Percentiles rank a stretch among this genome's conserved stretches.
Evolutionary conservation across 2,888 invertebrate species (phyloP).

Genomic region (Drosophila mayaguana): DNA sequence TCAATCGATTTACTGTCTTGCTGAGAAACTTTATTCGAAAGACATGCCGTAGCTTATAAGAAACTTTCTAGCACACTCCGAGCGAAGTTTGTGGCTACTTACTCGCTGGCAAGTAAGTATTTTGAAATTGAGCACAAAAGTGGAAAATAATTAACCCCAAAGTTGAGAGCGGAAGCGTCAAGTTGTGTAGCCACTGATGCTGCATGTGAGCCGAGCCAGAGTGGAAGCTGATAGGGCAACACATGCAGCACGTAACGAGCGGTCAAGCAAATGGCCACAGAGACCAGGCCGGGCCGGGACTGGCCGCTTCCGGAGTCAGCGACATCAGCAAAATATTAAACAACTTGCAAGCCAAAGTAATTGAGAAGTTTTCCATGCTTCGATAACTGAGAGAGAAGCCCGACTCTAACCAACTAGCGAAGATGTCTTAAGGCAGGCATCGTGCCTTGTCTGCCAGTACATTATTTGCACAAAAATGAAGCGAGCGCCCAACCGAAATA

Average conservation of each 20-base stretch:
- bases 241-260: conserved; percentile 80
- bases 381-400: conserved; percentile 40
- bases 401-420: conserved; percentile 22
- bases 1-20: not conserved
- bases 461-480: conserved; percentile 64
- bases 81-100: conserved; percentile 34
- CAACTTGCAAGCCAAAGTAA: conserved; percentile 63
- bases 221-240: conserved; percentile 45
- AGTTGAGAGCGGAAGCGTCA: conserved; percentile 70
- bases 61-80: conserved; percentile 45
- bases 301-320: conserved; percentile 50
- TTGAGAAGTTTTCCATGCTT: conserved; percentile 56
- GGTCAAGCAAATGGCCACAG: conserved; percentile 64
- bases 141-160: conserved; percentile 83
- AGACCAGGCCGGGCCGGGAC: not conserved
- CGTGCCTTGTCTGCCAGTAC: conserved; percentile 50
- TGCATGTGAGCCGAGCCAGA: conserved; percentile 43
- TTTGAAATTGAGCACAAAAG: conserved; percentile 67
- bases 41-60: conserved; percentile 21
- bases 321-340: conserved; percentile 64
- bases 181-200: conserved; percentile 47
- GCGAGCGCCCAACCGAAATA: conserved; percentile 71
- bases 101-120: conserved; percentile 38
- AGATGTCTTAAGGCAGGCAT: conserved; percentile 33
- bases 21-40: not conserved